Evolutionary conservation across 2,113 vertebrate genomes (phyloP).

Genomic region (Macquaria ambigua): DNA sequence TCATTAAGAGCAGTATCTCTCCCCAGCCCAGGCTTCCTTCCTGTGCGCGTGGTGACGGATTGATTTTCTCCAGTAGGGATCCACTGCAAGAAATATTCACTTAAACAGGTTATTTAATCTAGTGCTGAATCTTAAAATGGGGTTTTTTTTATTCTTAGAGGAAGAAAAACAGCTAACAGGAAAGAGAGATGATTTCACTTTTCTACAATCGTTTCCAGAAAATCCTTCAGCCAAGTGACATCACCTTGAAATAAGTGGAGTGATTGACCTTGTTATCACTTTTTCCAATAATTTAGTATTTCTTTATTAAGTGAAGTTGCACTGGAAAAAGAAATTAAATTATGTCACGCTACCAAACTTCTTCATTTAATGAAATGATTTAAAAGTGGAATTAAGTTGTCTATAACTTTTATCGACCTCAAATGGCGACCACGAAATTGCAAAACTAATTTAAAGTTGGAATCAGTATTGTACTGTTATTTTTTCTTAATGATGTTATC

Average conservation of each 20-base stretch:
- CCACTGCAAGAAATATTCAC: constrained; percentile 74
- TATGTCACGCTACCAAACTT: background rate
- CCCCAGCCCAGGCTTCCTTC: constrained; percentile 80
- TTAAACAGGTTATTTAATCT: constrained; percentile 69
- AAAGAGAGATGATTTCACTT: constrained; percentile 58
- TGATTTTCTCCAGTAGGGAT: constrained; percentile 79
- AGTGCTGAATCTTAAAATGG: constrained; percentile 34
- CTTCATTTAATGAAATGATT: constrained; percentile 2
- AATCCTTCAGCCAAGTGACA: constrained; percentile 52
- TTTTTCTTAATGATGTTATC: constrained; percentile 15
- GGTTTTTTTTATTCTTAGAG: background rate
- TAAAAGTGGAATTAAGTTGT: constrained; percentile 22
- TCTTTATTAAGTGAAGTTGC: constrained; percentile 23
- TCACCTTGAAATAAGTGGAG: constrained; percentile 47
- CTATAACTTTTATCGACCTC: background rate
- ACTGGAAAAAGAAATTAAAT: constrained; percentile 5
- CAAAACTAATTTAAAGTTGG: constrained; percentile 29
- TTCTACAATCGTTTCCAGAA: constrained; percentile 49
- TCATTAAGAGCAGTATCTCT: constrained; percentile 83
- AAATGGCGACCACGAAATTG: background rate
- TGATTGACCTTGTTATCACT: constrained; percentile 23
- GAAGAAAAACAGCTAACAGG: constrained; percentile 33
- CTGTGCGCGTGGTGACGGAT: constrained; percentile 81
- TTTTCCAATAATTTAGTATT: constrained; percentile 41
- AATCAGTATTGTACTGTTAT: background rate